phyloP scores from a whole-genome alignment of 37 sponge, comb jelly and placozoan genomes.

The Ianthella basta region DNA sequence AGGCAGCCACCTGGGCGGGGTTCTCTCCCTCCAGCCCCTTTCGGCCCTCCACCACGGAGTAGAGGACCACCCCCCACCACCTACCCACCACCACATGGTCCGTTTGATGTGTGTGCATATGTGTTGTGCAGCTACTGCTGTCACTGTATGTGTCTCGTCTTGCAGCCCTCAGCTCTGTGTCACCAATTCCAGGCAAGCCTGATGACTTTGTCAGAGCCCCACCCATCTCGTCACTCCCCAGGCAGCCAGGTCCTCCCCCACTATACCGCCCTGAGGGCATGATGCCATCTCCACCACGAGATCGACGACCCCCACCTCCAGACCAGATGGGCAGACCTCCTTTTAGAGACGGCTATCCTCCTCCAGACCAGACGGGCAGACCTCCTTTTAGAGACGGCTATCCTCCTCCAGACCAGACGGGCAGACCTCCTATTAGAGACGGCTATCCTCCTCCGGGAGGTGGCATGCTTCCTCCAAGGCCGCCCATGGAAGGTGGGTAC shows the following conservation, averaged over 20 bases:
- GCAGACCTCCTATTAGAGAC: too few species aligned
- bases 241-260: not conserved
- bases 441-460: too few species aligned
- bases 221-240: not conserved
- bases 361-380: too few species aligned
- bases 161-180: too few species aligned
- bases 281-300: not conserved
- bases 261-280: not conserved
- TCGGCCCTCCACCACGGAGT: not conserved
- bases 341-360: too few species aligned
- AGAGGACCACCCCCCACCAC: slow-evolving; percentile 12
- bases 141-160: not conserved
- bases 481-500: too few species aligned
- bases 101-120: not conserved
- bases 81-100: slow-evolving; percentile 6
- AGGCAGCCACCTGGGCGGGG: not conserved
- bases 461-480: too few species aligned
- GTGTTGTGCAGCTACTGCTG: not conserved
- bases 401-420: too few species aligned
- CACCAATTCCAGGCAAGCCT: not conserved
- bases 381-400: too few species aligned
- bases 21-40: not conserved
- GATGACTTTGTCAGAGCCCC: not conserved
- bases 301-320: not conserved
- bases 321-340: too few species aligned